Evolutionary conservation across 2,113 vertebrate species (phyloP), one percentile per base, ranked within the genome.

Genomic region (Myodes glareolus): DNA sequence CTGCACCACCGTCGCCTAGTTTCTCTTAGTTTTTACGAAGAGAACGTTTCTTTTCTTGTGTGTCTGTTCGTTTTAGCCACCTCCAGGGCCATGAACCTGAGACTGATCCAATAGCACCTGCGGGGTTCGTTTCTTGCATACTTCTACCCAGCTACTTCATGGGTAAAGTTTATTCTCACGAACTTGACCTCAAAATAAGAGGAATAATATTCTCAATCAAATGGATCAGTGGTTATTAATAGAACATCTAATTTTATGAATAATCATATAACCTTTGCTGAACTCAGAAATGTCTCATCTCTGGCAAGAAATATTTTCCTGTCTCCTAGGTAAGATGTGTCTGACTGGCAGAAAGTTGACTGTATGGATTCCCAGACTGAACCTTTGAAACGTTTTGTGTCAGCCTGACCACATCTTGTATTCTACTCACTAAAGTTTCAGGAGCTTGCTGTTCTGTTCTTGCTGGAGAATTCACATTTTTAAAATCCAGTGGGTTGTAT

Each of bases 211-310:
- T 94, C 63, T 96, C 65, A 90, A 96, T 94, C 94, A 92, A 92
- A 77, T 33, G 68, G 50, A 95, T 31, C 42, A 21, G 47, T 88
- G 90, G 93, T 97, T 63, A 93, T 92, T 94, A 96, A 97, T 95
- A 45, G 45, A 97, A 88, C 4, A 78, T 96, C 27, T 73, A 12
- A 94, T 89, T 96, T 97, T 90, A 65, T 96, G 93, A 97, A 86
- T 75, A 97, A 70, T 68, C 65, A 65, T 10, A 7, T 58, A 96
- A 93, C 78, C 88, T 98, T 97, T 97, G 65, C 19, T 7, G 0
- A 90, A 90, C 88, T 88, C 89, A 75, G 33, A 42, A 95, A 89
- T 84, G 84, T 90, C 92, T 96, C 76, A 36, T 0, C 14, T 96
- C 92, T 97, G 81, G 25, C 27, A 75, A 97, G 87, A 80, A 92